phyloP scores from a whole-genome alignment of 35 echinoderm and acorn worm genomes.

The Apostichopus japonicus region DNA sequence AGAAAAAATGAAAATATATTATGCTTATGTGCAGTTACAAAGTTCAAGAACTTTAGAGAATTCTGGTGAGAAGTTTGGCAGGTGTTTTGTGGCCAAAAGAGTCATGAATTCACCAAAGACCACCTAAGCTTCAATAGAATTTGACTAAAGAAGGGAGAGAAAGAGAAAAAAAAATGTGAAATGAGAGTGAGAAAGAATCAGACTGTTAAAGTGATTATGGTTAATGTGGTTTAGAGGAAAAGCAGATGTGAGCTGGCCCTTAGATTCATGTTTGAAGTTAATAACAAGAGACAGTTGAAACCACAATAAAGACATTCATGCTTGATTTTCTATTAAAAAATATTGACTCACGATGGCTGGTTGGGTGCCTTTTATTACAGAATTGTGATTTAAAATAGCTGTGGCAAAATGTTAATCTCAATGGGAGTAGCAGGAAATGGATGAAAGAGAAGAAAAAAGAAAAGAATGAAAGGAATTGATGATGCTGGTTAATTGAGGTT shows the following conservation, averaged over 20 bases:
- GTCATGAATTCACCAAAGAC: not conserved
- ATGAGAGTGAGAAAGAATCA: not conserved
- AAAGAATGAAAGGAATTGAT: not conserved
- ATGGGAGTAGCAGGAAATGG: not conserved
- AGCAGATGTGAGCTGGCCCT: slow-evolving; percentile 13
- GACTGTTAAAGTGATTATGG: not conserved
- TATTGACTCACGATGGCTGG: not conserved
- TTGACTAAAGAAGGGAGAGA: not conserved
- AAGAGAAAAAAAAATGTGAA: not conserved
- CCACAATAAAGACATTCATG: slow-evolving; percentile 31
- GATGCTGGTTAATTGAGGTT: not conserved
- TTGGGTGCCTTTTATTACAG: not conserved
- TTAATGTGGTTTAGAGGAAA: not conserved
- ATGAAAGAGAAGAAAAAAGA: not conserved
- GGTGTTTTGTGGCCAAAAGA: not conserved
- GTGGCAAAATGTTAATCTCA: not conserved
- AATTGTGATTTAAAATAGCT: slow-evolving; percentile 3
- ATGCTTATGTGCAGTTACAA: not conserved
- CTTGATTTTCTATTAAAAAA: slow-evolving; percentile 8
- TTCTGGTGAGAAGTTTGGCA: not conserved
- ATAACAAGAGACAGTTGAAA: not conserved
- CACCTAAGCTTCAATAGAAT: not conserved
- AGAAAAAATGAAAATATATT: too few relatives aligned
- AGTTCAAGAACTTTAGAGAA: not conserved
- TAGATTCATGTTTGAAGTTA: slow-evolving; percentile 27